Conservation (phyloP, 1,140 invertebrate genomes). For the Meloidogyne chitwoodi region DNA sequence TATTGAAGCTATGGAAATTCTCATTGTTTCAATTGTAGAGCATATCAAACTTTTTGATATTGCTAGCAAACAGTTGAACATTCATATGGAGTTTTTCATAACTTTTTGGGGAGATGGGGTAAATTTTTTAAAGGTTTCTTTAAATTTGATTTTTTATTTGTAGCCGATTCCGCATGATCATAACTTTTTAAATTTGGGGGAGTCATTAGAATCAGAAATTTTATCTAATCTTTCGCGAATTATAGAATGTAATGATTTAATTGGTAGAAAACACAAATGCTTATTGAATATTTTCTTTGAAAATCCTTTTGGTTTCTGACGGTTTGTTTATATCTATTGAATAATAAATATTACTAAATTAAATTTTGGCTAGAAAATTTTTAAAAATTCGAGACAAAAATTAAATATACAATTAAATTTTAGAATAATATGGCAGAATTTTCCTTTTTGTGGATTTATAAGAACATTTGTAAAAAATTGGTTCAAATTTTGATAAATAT, state of each 20-base stretch:
- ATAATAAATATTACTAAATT: no score
- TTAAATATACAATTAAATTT: no score
- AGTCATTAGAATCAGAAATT: no score
- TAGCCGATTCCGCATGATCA: neutral
- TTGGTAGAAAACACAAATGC: neutral
- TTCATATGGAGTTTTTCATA: neutral
- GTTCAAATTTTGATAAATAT: no score
- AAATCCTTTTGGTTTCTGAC: neutral
- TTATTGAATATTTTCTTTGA: neutral
- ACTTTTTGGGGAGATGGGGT: neutral
- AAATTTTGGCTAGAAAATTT: no score
- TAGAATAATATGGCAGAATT: no score
- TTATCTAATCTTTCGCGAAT: neutral
- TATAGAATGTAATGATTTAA: neutral
- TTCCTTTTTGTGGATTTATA: no score
- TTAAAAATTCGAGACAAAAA: no score
- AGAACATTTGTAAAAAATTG: no score
- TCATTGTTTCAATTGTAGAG: neutral
- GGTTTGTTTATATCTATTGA: no score
- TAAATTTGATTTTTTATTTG: neutral
- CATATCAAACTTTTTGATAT: neutral
- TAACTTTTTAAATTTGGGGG: neutral
- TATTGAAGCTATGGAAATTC: neutral
- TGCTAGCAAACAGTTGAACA: neutral
- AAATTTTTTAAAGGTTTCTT: neutral